A percentile compares a stretch with the other conserved stretches of the same genome.
Conservation (phyloP, 2,888 invertebrate species). For the Meghimatium bilineatum region DNA sequence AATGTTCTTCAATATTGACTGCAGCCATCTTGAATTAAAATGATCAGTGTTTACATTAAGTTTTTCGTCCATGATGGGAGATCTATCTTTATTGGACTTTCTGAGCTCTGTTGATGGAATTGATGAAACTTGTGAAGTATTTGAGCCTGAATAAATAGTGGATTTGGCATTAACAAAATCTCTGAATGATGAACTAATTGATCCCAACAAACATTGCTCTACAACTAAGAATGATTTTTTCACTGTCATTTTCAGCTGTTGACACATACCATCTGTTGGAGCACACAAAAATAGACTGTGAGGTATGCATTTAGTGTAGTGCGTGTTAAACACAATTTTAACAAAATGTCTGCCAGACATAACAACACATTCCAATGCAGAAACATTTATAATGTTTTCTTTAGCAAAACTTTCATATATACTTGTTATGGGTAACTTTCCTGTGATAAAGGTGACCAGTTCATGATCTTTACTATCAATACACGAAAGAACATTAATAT, state of each 20-base stretch:
- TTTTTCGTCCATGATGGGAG: background rate
- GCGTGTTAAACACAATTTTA: slow-evolving; percentile 27
- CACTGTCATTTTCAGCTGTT: slow-evolving; percentile 39
- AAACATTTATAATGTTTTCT: slow-evolving; percentile 20
- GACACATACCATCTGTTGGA: slow-evolving; percentile 49
- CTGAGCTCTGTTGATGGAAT: no score
- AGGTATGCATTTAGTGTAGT: background rate
- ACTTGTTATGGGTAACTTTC: slow-evolving; percentile 32
- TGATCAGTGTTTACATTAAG: background rate
- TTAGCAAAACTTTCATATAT: slow-evolving; percentile 33
- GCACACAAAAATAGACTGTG: slow-evolving; percentile 48
- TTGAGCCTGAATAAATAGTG: no score
- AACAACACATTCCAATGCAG: slow-evolving; percentile 13
- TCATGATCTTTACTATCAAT: slow-evolving; percentile 57
- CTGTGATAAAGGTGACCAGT: slow-evolving; percentile 51
- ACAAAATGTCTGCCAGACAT: slow-evolving; percentile 35
- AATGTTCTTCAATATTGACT: background rate
- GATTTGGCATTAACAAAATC: background rate
- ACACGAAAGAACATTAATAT: slow-evolving; percentile 57
- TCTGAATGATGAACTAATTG: slow-evolving; percentile 5
- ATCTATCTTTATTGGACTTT: background rate
- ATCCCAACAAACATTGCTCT: slow-evolving; percentile 16
- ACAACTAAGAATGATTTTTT: slow-evolving; percentile 32
- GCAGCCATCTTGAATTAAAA: background rate
- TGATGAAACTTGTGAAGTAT: background rate